Evolutionary conservation across 2,113 vertebrate genomes (phyloP), one percentile per base, ranked within the genome.

Genomic region (Indicator maculatus): DNA sequence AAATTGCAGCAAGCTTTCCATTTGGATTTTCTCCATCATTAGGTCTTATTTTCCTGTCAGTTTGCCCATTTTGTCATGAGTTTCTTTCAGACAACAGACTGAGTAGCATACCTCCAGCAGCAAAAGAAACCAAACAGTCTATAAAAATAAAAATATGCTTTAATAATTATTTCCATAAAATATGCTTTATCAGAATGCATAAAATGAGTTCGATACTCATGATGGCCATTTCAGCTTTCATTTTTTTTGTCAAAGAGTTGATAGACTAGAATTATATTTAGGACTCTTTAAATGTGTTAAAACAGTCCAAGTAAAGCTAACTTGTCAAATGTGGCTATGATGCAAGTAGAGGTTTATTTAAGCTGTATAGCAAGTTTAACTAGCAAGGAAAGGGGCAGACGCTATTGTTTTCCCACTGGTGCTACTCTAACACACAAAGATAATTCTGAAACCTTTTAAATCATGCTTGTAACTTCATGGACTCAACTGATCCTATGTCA

Each of bases 21-120:
- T 85, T 94, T 96, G 95, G 93, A 94, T 83, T 75, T n/a, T 65
- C 45, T 90, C 93, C 81, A 83, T 81, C 69, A 88, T 86, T 90
- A 90, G 75, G 72, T 93, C 95, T 95, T 86, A 95, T 88, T 97
- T 96, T 97, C 93, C 94, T 95, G 95, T 93, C 88, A 86, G 72
- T 76, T 67, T 89, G 95, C 96, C 96, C 86, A 84, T 82, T 96
- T 95, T 69, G 47, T 95, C 89, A 93, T 64, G 88, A 93, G 56
- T 74, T 88, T 92, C 56, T 83, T 96, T 87, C 78, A 96, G 79
- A 78, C 71, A 93, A 90, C 89, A 94, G 85, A 77, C 82, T 82
- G 88, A 93, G 56, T 84, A 93, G 94, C 65, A 83, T 90, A 86
- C 61, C 58, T 94, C 90, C 81, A 90, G 50, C 81, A 93, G 94